Evolutionary conservation across 2,113 vertebrate genomes (phyloP).

Genomic region (Daphoenositta chrysoptera): DNA sequence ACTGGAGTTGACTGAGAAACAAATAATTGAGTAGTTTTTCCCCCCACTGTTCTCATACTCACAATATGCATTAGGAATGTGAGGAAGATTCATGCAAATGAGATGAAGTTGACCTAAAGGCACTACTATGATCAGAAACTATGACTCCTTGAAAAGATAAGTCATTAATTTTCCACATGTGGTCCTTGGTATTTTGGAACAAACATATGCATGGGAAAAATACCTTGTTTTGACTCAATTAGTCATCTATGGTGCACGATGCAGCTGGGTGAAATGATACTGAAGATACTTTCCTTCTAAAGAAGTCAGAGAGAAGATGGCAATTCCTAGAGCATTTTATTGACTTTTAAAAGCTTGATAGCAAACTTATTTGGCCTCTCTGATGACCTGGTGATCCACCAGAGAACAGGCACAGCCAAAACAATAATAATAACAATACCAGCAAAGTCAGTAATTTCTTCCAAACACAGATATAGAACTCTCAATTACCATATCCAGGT

Average conservation of each 20-base stretch:
- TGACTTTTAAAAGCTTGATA: neutral
- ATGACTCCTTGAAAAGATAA: neutral
- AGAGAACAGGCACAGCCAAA: neutral
- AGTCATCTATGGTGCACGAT: neutral
- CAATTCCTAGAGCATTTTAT: neutral
- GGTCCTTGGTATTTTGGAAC: neutral
- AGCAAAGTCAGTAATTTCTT: neutral
- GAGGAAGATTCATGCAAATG: neutral
- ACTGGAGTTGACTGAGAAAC: neutral
- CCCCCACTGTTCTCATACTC: neutral
- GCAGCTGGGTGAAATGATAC: neutral
- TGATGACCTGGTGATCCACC: neutral
- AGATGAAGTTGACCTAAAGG: neutral
- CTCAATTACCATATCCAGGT: neutral
- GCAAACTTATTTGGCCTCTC: neutral
- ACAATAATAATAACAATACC: neutral
- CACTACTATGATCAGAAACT: neutral
- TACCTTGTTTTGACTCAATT: neutral
- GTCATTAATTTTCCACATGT: neutral
- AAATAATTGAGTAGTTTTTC: neutral
- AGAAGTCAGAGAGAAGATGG: neutral
- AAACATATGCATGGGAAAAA: neutral
- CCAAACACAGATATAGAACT: neutral
- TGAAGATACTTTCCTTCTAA: neutral
- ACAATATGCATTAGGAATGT: neutral